A percentile compares a stretch with the other conserved stretches of the same genome.
Evolutionary conservation across 2,113 vertebrate genomes (phyloP).

Genomic region (Embiotoca jacksoni): DNA sequence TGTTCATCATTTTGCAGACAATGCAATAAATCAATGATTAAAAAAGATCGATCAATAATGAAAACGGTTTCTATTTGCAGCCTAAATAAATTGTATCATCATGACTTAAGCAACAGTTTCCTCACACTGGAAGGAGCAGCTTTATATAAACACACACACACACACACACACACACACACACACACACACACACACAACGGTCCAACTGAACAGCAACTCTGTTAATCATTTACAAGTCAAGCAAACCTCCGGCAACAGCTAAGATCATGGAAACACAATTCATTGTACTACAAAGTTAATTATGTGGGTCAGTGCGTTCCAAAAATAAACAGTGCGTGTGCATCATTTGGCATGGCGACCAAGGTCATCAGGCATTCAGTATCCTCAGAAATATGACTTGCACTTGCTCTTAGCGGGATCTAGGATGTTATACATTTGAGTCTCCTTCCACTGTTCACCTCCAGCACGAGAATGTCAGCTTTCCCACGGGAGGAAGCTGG

Average conservation of each 20-base stretch:
- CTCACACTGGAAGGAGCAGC: constrained; percentile 32
- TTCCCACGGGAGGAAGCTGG: constrained; percentile 34
- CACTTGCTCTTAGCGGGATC: constrained; percentile 34
- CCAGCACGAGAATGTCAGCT: constrained; percentile 47
- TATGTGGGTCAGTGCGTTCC: constrained; percentile 69
- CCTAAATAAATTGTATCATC: constrained; percentile 53
- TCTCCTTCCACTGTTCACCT: constrained; percentile 52
- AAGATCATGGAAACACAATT: constrained; percentile 63
- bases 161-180: constrained; percentile 57
- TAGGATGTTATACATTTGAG: constrained; percentile 46
- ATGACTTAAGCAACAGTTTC: constrained; percentile 25
- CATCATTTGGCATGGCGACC: constrained; percentile 69
- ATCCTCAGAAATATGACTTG: constrained; percentile 57
- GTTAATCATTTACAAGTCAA: constrained; percentile 74
- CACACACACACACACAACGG: constrained; percentile 42
- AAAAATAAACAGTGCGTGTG: constrained; percentile 72
- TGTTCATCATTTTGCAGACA: constrained; percentile 32
- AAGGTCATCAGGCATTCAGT: constrained; percentile 72
- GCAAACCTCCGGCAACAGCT: constrained; percentile 71
- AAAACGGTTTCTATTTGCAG: constrained; percentile 49
- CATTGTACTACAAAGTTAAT: constrained; percentile 76
- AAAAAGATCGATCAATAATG: constrained; percentile 45
- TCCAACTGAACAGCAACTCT: constrained; percentile 54
- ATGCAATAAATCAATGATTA: constrained; percentile 34
- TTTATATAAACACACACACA: constrained; percentile 52